Base-by-base conservation (phyloP, 2,113 vertebrate species). In the Echinops telfairi region DNA sequence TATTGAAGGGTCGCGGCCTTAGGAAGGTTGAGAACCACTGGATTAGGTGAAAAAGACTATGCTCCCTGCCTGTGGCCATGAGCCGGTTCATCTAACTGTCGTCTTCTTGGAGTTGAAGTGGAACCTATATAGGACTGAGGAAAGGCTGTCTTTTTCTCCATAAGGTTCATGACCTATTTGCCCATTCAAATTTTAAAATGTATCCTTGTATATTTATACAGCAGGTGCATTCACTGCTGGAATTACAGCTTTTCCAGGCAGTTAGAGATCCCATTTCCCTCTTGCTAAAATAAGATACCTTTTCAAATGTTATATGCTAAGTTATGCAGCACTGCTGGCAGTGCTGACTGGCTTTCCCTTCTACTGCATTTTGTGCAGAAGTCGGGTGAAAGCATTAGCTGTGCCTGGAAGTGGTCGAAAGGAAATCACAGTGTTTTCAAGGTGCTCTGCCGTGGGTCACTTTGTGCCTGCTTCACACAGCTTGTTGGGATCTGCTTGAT, bases 221-320 rank as follows among this genome's bases (percentile, higher is more conserved):
- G 88, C 92, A 95, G 85, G 83, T 95, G 64, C 58, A 60, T 43
- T 94, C 58, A 62, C 47, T 96, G 90, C 82, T 80, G 43, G 93
- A 96, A 94, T 91, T 79, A 84, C 64, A 97, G 79, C 70, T 91
- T 93, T 93, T 85, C 87, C 75, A 43, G 1, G 66, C 82, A 94
- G 80, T 95, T 92, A 92, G 78, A 11, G 86, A 91, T 92, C 84
- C 81, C 62, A 53, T 79, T 94, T 95, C 95, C 84, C 71, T 91
- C 83, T 83, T 71, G 82, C 78, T 95, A 80, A 96, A 96, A 90
- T 94, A 89, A 93, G 87, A 79, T 89, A 60, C 31, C 60, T 86
- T 86, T 92, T 73, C 27, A 80, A 91, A 47, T 73, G 38, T 36
- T 84, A 25, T 62, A 43, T 90, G 73, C 94, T 89, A 64, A 90